Evolutionary conservation across 2,113 vertebrate species (phyloP).

Genomic region (Elachura formosa): DNA sequence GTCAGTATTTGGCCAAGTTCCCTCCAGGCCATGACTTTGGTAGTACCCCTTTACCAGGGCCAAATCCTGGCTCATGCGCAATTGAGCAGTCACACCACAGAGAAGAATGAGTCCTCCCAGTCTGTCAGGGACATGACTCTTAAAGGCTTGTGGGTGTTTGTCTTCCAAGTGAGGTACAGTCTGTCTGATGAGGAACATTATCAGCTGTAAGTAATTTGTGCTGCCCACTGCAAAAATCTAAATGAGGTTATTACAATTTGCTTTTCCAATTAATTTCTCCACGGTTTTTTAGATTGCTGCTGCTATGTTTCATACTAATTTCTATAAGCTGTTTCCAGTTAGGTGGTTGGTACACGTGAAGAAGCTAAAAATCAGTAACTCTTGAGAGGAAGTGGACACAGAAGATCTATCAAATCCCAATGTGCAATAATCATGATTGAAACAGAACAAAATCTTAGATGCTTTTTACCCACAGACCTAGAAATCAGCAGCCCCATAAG

Average conservation of each 20-base stretch:
- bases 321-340: background rate
- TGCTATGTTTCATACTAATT: background rate
- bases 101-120: background rate
- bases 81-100: fast-evolving
- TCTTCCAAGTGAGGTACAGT: background rate
- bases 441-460: background rate
- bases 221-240: background rate
- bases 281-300: background rate
- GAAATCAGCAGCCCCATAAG: background rate
- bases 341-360: background rate
- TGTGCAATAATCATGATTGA: background rate
- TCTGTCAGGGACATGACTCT: background rate
- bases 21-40: too few species aligned
- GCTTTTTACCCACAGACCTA: background rate
- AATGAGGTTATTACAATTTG: background rate
- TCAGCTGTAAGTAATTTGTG: background rate
- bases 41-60: background rate
- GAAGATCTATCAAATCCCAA: background rate
- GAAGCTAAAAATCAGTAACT: background rate
- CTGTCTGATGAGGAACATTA: background rate
- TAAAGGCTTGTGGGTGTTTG: background rate
- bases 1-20: background rate
- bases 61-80: background rate
- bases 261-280: background rate
- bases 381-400: background rate